phyloP scores from a whole-genome alignment of 35 echinoderm and acorn worm genomes.

The Acanthaster planci region DNA sequence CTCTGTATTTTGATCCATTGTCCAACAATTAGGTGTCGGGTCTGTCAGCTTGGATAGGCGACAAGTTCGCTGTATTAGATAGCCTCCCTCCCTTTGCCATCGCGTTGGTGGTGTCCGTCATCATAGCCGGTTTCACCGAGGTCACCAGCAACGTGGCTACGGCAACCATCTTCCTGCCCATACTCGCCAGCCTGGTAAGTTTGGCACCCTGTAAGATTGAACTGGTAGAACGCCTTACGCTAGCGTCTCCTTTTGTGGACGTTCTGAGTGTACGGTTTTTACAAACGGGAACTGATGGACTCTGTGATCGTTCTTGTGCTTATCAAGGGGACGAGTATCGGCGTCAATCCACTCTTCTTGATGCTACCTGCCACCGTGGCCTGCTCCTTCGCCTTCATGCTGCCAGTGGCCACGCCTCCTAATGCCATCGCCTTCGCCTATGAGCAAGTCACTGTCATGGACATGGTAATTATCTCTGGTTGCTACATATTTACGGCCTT shows the following conservation, averaged over 20 bases:
- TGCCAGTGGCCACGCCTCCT: slow-evolving; percentile 86
- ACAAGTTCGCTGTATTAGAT: slow-evolving; percentile 45
- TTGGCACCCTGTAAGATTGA: too few species aligned
- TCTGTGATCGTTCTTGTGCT: not conserved
- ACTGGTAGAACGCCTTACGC: too few species aligned
- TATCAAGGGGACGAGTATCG: slow-evolving; percentile 54
- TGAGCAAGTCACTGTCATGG: slow-evolving; percentile 68
- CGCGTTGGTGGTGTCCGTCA: slow-evolving; percentile 44
- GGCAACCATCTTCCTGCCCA: slow-evolving; percentile 84
- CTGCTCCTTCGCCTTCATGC: slow-evolving; percentile 90
- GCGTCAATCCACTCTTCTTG: slow-evolving; percentile 74
- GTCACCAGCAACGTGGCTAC: slow-evolving; percentile 89
- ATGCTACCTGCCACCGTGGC: slow-evolving; percentile 77
- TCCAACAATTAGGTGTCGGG: slow-evolving; percentile 78
- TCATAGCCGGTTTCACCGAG: slow-evolving; percentile 79
- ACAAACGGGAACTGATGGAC: not conserved
- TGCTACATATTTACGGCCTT: too few species aligned
- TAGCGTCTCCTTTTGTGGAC: too few species aligned
- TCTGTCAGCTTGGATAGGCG: slow-evolving; percentile 77
- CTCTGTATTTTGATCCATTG: too few species aligned
- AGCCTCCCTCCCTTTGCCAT: slow-evolving; percentile 50
- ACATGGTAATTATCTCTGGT: slow-evolving; percentile 95
- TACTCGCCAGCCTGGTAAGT: slow-evolving; percentile 80
- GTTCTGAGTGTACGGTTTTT: not conserved
- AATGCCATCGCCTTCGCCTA: slow-evolving; percentile 88